These are phyloP conservation scores for Neodiprion pinetum DNA, from an alignment of 1,140 invertebrate genomes.

Conservation along the genomic window DNA sequence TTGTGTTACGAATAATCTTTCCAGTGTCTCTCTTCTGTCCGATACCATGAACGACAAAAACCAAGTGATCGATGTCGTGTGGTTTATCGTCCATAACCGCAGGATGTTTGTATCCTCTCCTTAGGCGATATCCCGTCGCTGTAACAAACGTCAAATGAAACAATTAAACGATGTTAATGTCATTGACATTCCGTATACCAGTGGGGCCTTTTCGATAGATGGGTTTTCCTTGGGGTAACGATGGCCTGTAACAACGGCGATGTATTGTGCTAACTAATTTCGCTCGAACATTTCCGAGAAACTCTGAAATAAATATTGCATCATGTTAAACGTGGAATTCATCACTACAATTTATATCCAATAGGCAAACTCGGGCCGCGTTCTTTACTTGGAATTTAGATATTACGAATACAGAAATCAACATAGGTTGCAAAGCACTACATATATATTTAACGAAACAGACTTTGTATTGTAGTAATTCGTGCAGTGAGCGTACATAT, in stretches of 20 bases:
- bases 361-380: too few species aligned
- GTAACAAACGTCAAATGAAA: slow-evolving; percentile 25
- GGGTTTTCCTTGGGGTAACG: slow-evolving; percentile 1
- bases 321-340: too few species aligned
- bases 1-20: slow-evolving; percentile 74
- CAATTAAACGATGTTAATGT: slow-evolving; percentile 5
- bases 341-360: too few species aligned
- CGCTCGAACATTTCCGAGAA: background rate
- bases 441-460: too few species aligned
- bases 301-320: background rate
- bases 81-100: slow-evolving; percentile 70
- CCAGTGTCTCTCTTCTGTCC: slow-evolving; percentile 79
- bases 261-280: background rate
- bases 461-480: too few species aligned
- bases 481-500: too few species aligned
- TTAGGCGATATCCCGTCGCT: slow-evolving; percentile 70
- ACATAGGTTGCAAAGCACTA: too few species aligned
- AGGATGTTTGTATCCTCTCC: slow-evolving; percentile 68
- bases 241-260: slow-evolving; percentile 1
- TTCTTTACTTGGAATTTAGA: too few species aligned
- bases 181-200: background rate
- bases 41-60: slow-evolving; percentile 81
- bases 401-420: too few species aligned
- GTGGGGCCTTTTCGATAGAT: background rate
- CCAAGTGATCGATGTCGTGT: slow-evolving; percentile 76